Percentiles rank a stretch among this genome's conserved stretches.
Evolutionary conservation across 2,113 vertebrate species (phyloP).

Genomic region (Xenopus laevis): DNA sequence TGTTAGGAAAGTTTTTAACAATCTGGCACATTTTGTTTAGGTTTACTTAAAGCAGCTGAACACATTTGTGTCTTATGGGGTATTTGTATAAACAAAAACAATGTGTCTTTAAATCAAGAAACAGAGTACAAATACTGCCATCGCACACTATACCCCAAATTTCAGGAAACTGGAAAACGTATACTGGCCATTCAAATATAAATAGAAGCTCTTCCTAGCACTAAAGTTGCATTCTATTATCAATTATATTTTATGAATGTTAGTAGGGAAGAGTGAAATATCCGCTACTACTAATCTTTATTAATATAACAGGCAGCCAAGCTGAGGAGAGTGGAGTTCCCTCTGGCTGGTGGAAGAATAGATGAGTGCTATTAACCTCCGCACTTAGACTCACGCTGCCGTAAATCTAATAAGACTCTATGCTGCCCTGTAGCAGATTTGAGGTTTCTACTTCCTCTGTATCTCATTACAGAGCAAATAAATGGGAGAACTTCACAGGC

Average conservation of each 20-base stretch:
- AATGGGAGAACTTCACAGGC: constrained; percentile 13
- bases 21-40: no score
- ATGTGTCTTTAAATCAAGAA: no score
- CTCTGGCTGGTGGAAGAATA: constrained; percentile 24
- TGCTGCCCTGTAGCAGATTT: constrained; percentile 19
- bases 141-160: no score
- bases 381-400: constrained; percentile 17
- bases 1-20: no score
- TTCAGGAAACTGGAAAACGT: no score
- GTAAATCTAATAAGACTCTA: constrained; percentile 31
- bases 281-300: constrained; percentile 28
- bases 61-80: no score
- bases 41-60: no score
- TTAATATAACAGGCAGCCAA: constrained; percentile 21
- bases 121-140: no score
- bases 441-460: constrained; percentile 24
- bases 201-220: no score
- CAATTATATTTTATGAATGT: constrained; percentile 7
- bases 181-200: no score
- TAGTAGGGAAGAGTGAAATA: constrained; percentile 21
- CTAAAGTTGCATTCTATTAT: constrained; percentile 18
- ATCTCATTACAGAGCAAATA: constrained; percentile 36
- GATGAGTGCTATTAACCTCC: constrained; percentile 37
- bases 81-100: no score
- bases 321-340: constrained; percentile 1